Percentiles rank a stretch among this genome's conserved stretches.
These are phyloP conservation scores for Rhynchomys soricoides DNA, from an alignment of 2,113 vertebrate species.

Conservation along the genomic window DNA sequence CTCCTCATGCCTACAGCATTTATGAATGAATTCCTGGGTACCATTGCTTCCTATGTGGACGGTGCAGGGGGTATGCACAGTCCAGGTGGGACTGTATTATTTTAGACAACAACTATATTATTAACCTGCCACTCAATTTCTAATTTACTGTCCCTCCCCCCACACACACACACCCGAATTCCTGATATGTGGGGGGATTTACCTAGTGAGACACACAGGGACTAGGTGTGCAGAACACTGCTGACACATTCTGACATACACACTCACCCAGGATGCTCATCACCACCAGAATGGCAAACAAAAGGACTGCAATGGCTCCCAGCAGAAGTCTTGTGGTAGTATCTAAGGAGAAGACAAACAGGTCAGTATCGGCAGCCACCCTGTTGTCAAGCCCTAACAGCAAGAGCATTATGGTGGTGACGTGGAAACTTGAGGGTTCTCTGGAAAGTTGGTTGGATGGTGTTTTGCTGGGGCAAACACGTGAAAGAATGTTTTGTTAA, in stretches of 20 bases:
- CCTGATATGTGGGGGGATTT: fast-evolving
- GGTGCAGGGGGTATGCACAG: background rate
- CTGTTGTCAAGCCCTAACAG: fast-evolving
- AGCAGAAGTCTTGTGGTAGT: slow-evolving; percentile 80
- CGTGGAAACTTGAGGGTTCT: too few relatives aligned
- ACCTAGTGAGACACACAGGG: background rate
- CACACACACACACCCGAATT: background rate
- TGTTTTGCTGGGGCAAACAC: too few relatives aligned
- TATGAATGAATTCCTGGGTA: too few relatives aligned
- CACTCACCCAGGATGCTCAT: slow-evolving; percentile 82
- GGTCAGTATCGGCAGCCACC: fast-evolving
- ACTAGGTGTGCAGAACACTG: too few relatives aligned
- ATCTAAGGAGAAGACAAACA: slow-evolving; percentile 59
- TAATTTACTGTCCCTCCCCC: background rate
- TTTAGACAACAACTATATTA: background rate
- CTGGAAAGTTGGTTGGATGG: too few relatives aligned
- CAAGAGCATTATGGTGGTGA: background rate
- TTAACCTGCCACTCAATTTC: background rate
- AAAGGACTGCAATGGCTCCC: slow-evolving; percentile 76
- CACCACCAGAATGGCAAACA: slow-evolving; percentile 81
- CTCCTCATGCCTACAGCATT: background rate
- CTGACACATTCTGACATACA: too few relatives aligned
- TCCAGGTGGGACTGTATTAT: background rate
- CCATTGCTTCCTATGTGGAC: background rate
- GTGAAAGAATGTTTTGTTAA: too few relatives aligned